Percentiles rank a stretch among this genome's conserved stretches.
Conservation (phyloP, 2,797 vertebrate species). For the Pempheris klunzingeri region DNA sequence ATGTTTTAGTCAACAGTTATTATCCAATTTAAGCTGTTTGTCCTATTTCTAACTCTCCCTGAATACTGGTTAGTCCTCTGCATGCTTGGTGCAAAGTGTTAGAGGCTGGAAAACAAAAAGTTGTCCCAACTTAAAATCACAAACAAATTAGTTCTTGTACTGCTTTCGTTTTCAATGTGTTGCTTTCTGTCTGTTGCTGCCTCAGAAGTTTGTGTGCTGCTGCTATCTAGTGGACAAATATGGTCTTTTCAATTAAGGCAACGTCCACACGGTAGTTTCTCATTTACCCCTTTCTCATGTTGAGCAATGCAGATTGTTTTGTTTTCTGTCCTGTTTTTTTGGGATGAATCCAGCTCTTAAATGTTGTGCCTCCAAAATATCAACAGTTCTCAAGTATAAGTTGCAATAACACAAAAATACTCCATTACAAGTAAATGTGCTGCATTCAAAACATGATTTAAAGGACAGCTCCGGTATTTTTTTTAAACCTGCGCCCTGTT, state of each 20-base stretch:
- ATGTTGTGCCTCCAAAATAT: neutral
- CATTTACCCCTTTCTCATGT: neutral
- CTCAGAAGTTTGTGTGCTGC: constrained; percentile 16
- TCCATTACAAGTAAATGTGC: too few relatives aligned
- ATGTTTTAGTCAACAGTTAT: neutral
- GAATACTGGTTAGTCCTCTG: neutral
- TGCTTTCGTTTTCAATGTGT: constrained; percentile 9
- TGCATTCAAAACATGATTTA: neutral
- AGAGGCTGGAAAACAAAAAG: neutral
- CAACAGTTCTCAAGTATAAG: neutral
- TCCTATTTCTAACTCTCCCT: neutral
- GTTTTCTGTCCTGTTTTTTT: neutral
- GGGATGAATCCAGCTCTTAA: neutral
- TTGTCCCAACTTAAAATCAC: constrained; percentile 27
- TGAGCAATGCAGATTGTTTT: neutral
- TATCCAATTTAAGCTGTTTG: neutral
- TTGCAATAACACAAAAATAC: neutral
- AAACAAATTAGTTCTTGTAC: neutral
- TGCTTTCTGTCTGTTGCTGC: neutral
- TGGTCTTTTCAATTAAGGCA: neutral
- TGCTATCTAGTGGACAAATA: constrained; percentile 53
- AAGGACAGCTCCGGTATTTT: too few relatives aligned
- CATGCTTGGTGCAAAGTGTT: neutral
- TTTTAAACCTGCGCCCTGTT: too few relatives aligned
- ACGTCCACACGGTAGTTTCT: too few relatives aligned